phyloP scores from a whole-genome alignment of 2,113 vertebrate genomes.

The Alouatta palliata region DNA sequence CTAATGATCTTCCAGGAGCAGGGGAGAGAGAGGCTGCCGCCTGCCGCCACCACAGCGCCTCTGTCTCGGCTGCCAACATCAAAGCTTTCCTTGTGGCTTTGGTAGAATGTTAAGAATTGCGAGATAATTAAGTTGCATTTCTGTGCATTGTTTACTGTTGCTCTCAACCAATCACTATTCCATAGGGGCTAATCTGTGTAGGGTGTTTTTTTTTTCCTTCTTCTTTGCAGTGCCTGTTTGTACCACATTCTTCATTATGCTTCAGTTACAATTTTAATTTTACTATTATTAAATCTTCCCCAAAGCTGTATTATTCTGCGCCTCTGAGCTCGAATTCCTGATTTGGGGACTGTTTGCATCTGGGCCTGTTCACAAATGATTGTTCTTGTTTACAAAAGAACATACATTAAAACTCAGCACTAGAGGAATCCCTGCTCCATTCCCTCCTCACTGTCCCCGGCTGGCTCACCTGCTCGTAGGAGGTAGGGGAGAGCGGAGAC shows the following conservation, averaged over 20 bases:
- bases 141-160: constrained; percentile 84
- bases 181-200: constrained; percentile 76
- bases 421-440: constrained; percentile 24
- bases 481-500: not conserved
- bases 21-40: not conserved
- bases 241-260: constrained; percentile 82
- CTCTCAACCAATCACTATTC: constrained; percentile 80
- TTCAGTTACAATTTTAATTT: constrained; percentile 82
- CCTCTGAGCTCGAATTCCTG: constrained; percentile 84
- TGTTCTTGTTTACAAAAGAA: constrained; percentile 68
- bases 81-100: constrained; percentile 65
- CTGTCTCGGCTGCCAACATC: constrained; percentile 24
- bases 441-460: not conserved
- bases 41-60: not conserved
- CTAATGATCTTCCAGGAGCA: constrained; percentile 49
- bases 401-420: constrained; percentile 65
- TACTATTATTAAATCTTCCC: constrained; percentile 85
- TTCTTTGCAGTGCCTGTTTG: constrained; percentile 75
- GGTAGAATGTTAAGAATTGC: not conserved
- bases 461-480: constrained; percentile 9
- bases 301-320: constrained; percentile 80
- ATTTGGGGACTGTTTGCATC: constrained; percentile 67
- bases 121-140: constrained; percentile 85
- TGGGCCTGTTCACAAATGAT: constrained; percentile 78
- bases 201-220: not conserved